These are phyloP conservation scores for Numenius phaeopus DNA, from an alignment of 2,797 vertebrate species.

Conservation along the genomic window DNA sequence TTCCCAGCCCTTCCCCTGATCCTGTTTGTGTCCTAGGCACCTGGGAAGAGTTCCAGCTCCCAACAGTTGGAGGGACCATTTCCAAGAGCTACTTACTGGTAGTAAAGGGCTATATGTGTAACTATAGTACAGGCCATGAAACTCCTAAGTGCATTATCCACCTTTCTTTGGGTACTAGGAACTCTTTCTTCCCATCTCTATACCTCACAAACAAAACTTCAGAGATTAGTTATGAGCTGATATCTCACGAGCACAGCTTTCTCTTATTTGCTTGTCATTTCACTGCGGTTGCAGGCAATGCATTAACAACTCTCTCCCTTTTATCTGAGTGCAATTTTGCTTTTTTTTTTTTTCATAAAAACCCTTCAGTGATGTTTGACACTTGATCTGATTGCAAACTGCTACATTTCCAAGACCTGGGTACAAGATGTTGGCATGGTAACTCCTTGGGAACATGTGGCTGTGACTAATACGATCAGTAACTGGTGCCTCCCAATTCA, in stretches of 20 bases:
- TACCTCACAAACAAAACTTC: background rate
- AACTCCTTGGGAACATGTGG: slow-evolving; percentile 29
- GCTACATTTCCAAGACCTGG: background rate
- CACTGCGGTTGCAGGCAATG: background rate
- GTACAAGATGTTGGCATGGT: slow-evolving; percentile 9
- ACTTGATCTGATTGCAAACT: background rate
- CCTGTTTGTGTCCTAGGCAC: background rate
- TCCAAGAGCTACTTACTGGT: background rate
- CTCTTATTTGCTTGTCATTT: background rate
- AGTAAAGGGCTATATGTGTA: background rate
- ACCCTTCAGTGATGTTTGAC: background rate
- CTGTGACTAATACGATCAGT: slow-evolving; percentile 52
- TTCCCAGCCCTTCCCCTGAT: background rate
- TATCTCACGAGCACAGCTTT: background rate
- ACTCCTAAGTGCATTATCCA: background rate
- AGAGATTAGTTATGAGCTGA: background rate
- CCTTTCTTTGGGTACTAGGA: background rate
- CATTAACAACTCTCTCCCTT: background rate
- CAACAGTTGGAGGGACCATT: background rate
- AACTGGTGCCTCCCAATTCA: background rate
- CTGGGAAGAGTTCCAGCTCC: background rate
- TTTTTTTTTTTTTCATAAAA: background rate
- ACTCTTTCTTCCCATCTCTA: background rate
- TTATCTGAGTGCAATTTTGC: background rate
- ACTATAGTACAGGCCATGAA: background rate